Evolutionary conservation across 2,113 vertebrate species (phyloP), one percentile per base, ranked within the genome.

Genomic region (Phyllostomus discolor): DNA sequence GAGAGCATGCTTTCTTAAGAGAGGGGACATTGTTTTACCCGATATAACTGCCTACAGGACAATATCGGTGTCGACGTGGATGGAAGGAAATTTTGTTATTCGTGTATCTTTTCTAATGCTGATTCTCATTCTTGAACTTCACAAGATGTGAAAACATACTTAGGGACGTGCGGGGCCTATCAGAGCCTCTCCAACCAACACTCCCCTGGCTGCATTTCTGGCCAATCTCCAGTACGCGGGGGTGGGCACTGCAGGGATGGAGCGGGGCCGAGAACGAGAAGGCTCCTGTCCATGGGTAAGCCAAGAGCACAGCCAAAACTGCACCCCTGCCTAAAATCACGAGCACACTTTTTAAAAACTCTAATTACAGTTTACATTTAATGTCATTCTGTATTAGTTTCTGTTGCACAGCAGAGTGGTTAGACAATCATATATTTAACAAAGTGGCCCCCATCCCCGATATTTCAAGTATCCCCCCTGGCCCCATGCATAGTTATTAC

Each of bases 61-160:
- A 69, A 79, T 50, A 72, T 20, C 70, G 48, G 19, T 4, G 8
- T 26, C 9, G 11, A 90, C n/a, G 24, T 17, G 7, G 38, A 70
- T 43, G 9, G 12, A 72, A 64, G 41, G 14, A 64, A 52, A 72
- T 67, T 35, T 50, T 67, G 24, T 88, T 64, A 54, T 31, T 35
- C 35, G n/a, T 57, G 50, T 79, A 38, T 88, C 5, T 88, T 93
- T 67, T 64, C 48, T 79, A 64, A 87, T 19, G 41, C 10, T 64
- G 76, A 92, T 82, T 92, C 76, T 78, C 35, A 88, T n/a, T 88
- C 95, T 85, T 82, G 26, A 87, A 72, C 94, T 78, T 94, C 35
- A 75, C 17, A 43, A 72, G 12, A 90, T 35, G 86, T 72, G 81
- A 92, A 96, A 92, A 83, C 35, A 14, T 20, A 1, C 48, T 52